Evolutionary conservation across 2,888 invertebrate genomes (phyloP).

Genomic region (Lissonota sp.): DNA sequence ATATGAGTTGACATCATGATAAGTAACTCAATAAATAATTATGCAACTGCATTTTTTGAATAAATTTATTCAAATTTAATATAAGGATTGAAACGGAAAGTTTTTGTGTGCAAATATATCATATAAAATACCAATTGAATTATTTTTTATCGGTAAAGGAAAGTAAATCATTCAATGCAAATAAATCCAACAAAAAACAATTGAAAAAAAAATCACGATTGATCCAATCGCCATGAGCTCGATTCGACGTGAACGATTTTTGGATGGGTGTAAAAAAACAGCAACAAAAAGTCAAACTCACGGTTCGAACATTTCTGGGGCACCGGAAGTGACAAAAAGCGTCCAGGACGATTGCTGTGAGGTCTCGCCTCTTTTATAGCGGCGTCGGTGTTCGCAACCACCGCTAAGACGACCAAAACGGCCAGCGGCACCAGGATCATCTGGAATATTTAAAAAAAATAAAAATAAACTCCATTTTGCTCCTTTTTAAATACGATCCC

Average conservation of each 20-base stretch:
- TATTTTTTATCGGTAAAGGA: no score
- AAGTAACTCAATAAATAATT: no score
- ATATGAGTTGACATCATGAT: no score
- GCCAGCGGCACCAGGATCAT: constrained; percentile 90
- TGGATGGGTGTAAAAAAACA: neutral
- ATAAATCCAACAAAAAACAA: neutral
- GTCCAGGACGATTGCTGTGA: constrained; percentile 90
- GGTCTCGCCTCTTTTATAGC: constrained; percentile 87
- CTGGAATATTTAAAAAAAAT: constrained; percentile 81
- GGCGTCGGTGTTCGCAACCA: constrained; percentile 83
- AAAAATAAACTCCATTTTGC: neutral
- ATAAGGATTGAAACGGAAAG: no score
- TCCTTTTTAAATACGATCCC: neutral
- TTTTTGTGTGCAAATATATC: no score
- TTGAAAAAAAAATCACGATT: neutral
- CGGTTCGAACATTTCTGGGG: constrained; percentile 93
- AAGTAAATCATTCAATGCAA: no score
- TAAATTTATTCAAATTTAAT: no score
- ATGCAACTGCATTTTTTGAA: no score
- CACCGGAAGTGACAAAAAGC: constrained; percentile 92
- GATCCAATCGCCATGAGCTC: neutral
- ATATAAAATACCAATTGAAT: no score
- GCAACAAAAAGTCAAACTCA: constrained; percentile 85
- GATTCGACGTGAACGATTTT: neutral
- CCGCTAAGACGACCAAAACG: constrained; percentile 86